Percentiles rank a stretch among this genome's conserved stretches.
phyloP scores from a whole-genome alignment of 1,140 invertebrate genomes.

The Pomacea maculata region DNA sequence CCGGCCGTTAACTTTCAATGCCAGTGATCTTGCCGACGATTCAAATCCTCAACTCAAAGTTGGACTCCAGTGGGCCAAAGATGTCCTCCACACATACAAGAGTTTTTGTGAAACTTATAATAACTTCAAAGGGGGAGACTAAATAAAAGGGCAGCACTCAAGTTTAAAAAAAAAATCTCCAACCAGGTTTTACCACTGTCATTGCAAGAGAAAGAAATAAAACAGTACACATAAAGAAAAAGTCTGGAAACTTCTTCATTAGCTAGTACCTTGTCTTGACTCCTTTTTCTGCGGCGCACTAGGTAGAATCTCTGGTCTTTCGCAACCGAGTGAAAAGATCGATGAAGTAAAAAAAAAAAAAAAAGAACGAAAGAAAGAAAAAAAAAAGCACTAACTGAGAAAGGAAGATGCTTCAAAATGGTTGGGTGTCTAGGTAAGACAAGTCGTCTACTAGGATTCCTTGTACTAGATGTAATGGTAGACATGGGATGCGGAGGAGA shows the following conservation, averaged over 20 bases:
- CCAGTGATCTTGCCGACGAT: no score
- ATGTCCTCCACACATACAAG: no score
- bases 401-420: background rate
- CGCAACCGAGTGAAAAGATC: background rate
- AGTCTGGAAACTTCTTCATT: background rate
- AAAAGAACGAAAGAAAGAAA: background rate
- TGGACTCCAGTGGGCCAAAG: no score
- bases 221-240: no score
- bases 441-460: background rate
- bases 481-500: background rate
- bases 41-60: no score
- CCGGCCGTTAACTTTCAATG: no score
- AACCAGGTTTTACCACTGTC: no score
- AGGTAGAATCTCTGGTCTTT: background rate
- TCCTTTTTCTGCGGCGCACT: background rate
- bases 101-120: no score
- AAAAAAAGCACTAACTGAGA: background rate
- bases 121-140: no score
- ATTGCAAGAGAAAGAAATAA: no score
- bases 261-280: background rate
- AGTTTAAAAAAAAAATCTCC: no score
- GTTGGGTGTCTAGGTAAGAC: background rate
- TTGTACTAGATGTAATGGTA: background rate
- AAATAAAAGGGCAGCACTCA: no score
- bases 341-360: background rate